Evolutionary conservation across 2,113 vertebrate genomes (phyloP).

Genomic region (Tursiops truncatus): DNA sequence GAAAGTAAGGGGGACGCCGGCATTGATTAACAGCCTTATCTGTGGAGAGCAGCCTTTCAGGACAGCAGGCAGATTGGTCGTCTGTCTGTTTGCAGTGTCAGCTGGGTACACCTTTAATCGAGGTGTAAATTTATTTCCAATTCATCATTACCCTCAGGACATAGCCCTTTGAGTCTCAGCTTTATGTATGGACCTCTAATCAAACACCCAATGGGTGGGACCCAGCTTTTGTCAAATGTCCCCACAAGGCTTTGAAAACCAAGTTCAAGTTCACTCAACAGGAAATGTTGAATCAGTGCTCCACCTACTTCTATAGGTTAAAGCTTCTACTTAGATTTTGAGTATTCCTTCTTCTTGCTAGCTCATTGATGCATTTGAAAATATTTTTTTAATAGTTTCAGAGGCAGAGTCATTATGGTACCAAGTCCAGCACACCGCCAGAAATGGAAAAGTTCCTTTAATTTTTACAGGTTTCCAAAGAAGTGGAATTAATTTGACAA

Average conservation of each 20-base stretch:
- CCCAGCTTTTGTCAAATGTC: not conserved
- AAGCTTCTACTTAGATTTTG: not conserved
- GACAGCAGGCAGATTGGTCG: not conserved
- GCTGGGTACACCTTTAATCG: not conserved
- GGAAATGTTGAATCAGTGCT: not conserved
- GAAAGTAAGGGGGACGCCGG: not conserved
- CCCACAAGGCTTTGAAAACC: not conserved
- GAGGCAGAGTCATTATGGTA: not conserved
- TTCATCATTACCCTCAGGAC: not conserved
- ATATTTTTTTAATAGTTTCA: not conserved
- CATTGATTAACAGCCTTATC: not conserved
- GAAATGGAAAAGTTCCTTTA: not conserved
- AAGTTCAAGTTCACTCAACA: not conserved
- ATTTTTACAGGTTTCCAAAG: not conserved
- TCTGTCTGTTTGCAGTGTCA: not conserved
- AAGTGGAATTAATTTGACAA: constrained; percentile 18
- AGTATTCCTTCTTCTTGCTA: not conserved
- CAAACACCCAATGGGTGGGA: not conserved
- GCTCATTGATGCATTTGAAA: not conserved
- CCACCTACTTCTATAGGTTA: not conserved
- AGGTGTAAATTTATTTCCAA: not conserved
- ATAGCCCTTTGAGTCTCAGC: not conserved
- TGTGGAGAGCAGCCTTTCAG: not conserved
- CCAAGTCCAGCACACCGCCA: not conserved
- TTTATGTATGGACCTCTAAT: not conserved